Evolutionary conservation across 2,797 vertebrate genomes (phyloP), one percentile per base, ranked within the genome.

Genomic region (Intellagama lesueurii): DNA sequence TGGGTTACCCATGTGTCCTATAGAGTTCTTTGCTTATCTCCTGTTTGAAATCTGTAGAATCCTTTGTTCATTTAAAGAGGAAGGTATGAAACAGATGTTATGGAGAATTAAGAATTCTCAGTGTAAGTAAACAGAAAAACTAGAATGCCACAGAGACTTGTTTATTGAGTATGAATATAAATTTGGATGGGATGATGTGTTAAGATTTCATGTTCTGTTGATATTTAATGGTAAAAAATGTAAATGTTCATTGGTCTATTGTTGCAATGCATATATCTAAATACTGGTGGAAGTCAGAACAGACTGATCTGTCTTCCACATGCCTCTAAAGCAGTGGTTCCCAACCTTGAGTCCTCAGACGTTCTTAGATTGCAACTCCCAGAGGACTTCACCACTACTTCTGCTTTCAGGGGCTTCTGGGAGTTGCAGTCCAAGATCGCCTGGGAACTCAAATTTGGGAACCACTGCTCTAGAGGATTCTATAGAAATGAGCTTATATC

Each of bases 161-260:
- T 30, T 66, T 73, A 88, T 47, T 81, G 80, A 49, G 76, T 87
- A 77, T 66, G 52, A 35, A n/a, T 83, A 84, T 90, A 69, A 30
- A 35, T 56, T 84, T 93, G 11, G 30, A 44, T 69, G 5, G 17
- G 24, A 76, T 83, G 14, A 8, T 77, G 24, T 87, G 66, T 81
- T 85, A 84, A 89, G 81, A 81, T 12, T 72, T 64, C 19, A 17
- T 64, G 16, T 17, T 95, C 80, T 81, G 26, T 0, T 91, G 30
- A 88, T 7, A 30, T 80, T 5, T 12, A 76, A 26, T 30, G 49
- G 88, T 69, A 64, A 87, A 69, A 91, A 86, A 30, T 70, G 6
- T 64, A 70, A 84, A 44, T 47, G 7, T 92, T 92, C 91, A 77
- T 83, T n/a, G n/a, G 5, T 89, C 90, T 80, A 19, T 9, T 66